These are phyloP conservation scores for Vulpes ferrilata DNA, from an alignment of 2,113 vertebrate genomes.

Conservation along the genomic window DNA sequence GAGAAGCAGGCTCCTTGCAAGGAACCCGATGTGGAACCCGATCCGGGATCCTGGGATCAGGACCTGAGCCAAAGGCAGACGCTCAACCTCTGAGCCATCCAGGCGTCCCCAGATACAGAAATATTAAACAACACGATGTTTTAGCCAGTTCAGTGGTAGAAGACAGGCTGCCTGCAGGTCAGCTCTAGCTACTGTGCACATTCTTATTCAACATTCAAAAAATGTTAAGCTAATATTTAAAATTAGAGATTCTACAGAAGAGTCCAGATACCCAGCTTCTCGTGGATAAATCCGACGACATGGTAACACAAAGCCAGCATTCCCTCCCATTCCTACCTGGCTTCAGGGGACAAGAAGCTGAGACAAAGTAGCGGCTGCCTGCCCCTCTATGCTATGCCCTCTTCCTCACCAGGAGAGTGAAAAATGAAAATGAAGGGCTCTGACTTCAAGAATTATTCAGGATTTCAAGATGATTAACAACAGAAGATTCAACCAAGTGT, in stretches of 20 bases:
- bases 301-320: slow-evolving; percentile 18
- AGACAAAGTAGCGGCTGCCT: neutral
- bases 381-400: neutral
- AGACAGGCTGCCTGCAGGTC: neutral
- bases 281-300: neutral
- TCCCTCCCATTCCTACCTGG: neutral
- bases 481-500: neutral
- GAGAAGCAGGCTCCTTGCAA: too few species aligned
- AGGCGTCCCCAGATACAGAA: neutral
- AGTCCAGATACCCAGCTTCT: neutral
- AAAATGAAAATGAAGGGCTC: neutral
- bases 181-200: neutral
- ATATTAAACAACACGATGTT: neutral
- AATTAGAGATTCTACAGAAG: neutral
- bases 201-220: neutral
- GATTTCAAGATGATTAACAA: neutral
- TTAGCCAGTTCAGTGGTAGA: neutral
- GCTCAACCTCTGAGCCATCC: too few species aligned
- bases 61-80: too few species aligned
- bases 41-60: too few species aligned
- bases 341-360: neutral
- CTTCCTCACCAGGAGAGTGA: neutral
- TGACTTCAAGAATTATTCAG: neutral
- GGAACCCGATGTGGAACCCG: too few species aligned
- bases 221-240: neutral